Evolutionary conservation across 2,113 vertebrate genomes (phyloP).

Genomic region (Ibidorhyncha struthersii): DNA sequence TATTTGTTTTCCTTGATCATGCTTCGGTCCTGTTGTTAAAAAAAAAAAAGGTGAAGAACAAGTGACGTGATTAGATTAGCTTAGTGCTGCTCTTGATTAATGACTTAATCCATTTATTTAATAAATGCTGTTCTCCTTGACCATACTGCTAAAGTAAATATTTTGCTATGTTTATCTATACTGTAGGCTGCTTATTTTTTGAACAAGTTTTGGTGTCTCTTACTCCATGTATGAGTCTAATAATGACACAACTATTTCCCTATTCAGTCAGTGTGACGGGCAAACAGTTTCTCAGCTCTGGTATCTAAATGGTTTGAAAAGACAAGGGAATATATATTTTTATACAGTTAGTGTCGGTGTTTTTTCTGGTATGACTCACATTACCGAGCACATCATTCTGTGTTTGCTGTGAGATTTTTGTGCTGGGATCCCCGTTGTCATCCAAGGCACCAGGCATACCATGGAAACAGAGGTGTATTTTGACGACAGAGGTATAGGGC

Average conservation of each 20-base stretch:
- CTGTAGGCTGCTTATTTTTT: not conserved
- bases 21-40: not conserved
- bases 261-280: not conserved
- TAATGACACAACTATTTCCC: not conserved
- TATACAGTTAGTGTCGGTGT: not conserved
- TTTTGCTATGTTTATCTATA: not conserved
- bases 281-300: not conserved
- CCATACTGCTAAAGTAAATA: not conserved
- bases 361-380: not conserved
- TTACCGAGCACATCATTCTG: accelerated
- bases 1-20: not conserved
- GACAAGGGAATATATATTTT: not conserved
- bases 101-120: conserved; percentile 12
- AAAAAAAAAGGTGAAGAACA: not conserved
- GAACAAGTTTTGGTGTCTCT: not conserved
- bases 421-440: not conserved
- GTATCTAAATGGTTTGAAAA: not conserved
- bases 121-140: not conserved
- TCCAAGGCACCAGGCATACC: not conserved
- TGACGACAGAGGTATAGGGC: not conserved
- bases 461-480: not conserved
- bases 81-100: conserved; percentile 16
- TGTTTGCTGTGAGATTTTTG: not conserved
- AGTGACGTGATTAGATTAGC: not conserved
- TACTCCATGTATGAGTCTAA: not conserved